phyloP scores from a whole-genome alignment of 2,797 vertebrate genomes.

The Antennarius maculatus region DNA sequence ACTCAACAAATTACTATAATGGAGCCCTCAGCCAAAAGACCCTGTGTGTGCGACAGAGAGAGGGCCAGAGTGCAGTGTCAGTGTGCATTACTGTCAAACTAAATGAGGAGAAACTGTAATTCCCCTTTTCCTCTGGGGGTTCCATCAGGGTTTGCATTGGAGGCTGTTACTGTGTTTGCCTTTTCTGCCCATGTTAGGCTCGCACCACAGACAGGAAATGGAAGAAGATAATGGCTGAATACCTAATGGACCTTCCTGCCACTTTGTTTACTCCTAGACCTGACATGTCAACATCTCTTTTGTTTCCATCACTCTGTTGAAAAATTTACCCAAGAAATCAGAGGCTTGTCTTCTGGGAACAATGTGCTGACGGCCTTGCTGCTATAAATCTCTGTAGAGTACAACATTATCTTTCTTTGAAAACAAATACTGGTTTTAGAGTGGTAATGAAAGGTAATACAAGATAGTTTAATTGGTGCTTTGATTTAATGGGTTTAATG shows the following conservation, averaged over 20 bases:
- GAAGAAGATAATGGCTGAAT: constrained; percentile 74
- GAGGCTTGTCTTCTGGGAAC: constrained; percentile 34
- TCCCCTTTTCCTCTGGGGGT: constrained; percentile 64
- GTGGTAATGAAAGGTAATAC: constrained; percentile 16
- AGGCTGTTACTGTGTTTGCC: constrained; percentile 66
- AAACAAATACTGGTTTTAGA: constrained; percentile 24
- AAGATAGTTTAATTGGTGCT: constrained; percentile 19
- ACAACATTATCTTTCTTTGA: constrained; percentile 17
- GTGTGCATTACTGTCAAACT: constrained; percentile 67
- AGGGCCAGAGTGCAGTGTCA: constrained; percentile 69
- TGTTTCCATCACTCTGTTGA: constrained; percentile 55
- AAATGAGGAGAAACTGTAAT: constrained; percentile 68
- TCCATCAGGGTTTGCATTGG: constrained; percentile 73
- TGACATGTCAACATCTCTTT: constrained; percentile 58
- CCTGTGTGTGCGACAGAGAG: constrained; percentile 49
- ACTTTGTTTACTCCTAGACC: constrained; percentile 69
- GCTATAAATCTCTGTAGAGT: constrained; percentile 24
- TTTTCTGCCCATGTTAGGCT: constrained; percentile 63
- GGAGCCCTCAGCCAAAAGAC: constrained; percentile 51
- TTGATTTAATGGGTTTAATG: constrained; percentile 32
- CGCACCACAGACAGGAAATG: constrained; percentile 74
- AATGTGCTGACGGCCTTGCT: constrained; percentile 3
- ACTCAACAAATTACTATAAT: constrained; percentile 57
- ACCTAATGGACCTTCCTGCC: constrained; percentile 73
- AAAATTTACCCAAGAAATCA: constrained; percentile 47